Conservation (phyloP, 2,113 vertebrate species). For the Tragelaphus strepsiceros region DNA sequence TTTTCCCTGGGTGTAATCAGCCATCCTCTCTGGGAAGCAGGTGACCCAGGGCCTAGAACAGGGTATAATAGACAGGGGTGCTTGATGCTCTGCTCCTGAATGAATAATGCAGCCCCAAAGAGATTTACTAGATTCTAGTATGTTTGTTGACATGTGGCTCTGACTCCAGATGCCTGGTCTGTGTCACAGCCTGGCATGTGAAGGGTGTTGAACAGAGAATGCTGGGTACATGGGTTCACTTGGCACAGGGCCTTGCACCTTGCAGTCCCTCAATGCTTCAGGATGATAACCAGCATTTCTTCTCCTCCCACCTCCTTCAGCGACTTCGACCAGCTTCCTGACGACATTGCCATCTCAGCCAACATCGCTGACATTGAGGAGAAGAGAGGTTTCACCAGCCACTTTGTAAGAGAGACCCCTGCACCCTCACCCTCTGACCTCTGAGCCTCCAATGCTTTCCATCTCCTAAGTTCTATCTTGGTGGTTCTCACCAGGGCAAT, state of each 20-base stretch:
- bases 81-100: not conserved
- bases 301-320: slow-evolving; percentile 62
- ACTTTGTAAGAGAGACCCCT: slow-evolving; percentile 85
- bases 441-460: not conserved
- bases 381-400: slow-evolving; percentile 91
- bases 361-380: slow-evolving; percentile 94
- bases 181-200: fast-evolving
- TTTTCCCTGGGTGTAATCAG: not conserved
- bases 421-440: not conserved
- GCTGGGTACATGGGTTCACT: fast-evolving
- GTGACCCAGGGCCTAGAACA: not conserved
- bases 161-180: fast-evolving
- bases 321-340: slow-evolving; percentile 95
- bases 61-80: not conserved
- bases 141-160: fast-evolving
- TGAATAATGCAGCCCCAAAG: fast-evolving
- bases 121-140: fast-evolving
- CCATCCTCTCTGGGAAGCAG: not conserved
- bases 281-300: not conserved
- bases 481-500: fast-evolving
- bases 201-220: fast-evolving
- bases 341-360: slow-evolving; percentile 89
- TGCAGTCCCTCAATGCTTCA: fast-evolving
- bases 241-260: not conserved
- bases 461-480: not conserved